Evolutionary conservation across 1,140 invertebrate genomes (phyloP), one percentile per base, ranked within the genome.

Genomic region (Temnothorax nylanderi): DNA sequence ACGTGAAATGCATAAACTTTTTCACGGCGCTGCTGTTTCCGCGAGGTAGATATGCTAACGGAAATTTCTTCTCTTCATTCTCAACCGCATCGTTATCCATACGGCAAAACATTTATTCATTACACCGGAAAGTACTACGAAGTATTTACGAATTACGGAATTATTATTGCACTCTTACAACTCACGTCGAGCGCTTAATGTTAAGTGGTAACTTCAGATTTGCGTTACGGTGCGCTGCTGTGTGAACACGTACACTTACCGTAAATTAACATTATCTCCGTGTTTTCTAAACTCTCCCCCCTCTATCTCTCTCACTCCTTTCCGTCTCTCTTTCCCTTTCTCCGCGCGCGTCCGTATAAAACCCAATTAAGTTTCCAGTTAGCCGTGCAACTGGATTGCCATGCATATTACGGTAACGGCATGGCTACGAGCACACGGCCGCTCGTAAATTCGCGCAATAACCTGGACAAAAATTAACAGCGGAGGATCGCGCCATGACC

Each of bases 401-500:
- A 72, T 84, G 77, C 75, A 86, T 71, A 82, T 72, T 87, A 75
- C 56, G 62, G 56, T 85, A 87, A 85, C 62, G 71, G 65, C 65
- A 41, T 44, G 76, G 37, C 21, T 47, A 10, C 76, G 60, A 78
- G 58, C 76, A 11, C 58, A 41, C n/a, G 60, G 54, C 11, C 37
- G 80, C 80, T 84, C 80, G 56, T 84, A 84, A 84, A 84, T 84
- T 84, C 58, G 80, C 41, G 80, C 54, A 84, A 75, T 84, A 84
- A 84, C 69, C 49, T 13, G 80, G 41, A 21, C 54, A 84, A 84
- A 84, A 84, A 84, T 84, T 60, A 82, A 75, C 69, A 41, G 32
- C 54, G n/a, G 37, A 58, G 69, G 32, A 75, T 41, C 49, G 26
- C 67, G 67, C 58, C 18, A 56, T 85, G 88, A 84, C 89, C 85